These are phyloP conservation scores for Octodonta nipae DNA, from an alignment of 2,888 invertebrate species.

Conservation along the genomic window DNA sequence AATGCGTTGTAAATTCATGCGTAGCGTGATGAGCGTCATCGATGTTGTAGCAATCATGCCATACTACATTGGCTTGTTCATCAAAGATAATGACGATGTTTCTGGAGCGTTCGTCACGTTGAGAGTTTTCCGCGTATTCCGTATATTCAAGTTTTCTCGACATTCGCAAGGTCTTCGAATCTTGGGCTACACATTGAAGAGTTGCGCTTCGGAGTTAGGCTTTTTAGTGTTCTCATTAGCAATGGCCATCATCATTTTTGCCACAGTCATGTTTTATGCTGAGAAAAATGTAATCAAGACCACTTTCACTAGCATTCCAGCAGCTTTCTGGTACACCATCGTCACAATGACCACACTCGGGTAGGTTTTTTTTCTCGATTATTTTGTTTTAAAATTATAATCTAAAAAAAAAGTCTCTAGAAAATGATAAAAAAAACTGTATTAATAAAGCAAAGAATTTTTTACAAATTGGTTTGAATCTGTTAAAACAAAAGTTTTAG, in stretches of 20 bases:
- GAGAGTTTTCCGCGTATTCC: slow-evolving; percentile 96
- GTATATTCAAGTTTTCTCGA: slow-evolving; percentile 99
- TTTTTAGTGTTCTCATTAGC: slow-evolving; percentile 98
- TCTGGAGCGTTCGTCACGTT: slow-evolving; percentile 98
- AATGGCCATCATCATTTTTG: slow-evolving; percentile 99
- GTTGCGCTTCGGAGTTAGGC: slow-evolving; percentile 96
- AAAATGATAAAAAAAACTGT: too few relatives aligned
- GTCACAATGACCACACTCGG: slow-evolving; percentile 99
- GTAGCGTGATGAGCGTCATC: slow-evolving; percentile 98
- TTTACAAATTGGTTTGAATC: too few relatives aligned
- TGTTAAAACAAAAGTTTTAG: too few relatives aligned
- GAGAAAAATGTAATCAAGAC: slow-evolving; percentile 96
- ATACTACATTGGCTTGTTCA: slow-evolving; percentile 95
- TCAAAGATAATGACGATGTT: slow-evolving; percentile 96
- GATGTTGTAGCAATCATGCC: slow-evolving; percentile 99
- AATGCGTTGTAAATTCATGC: slow-evolving; percentile 90
- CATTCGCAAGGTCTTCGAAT: slow-evolving; percentile 98
- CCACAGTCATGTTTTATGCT: slow-evolving; percentile 99
- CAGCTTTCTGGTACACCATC: slow-evolving; percentile 99
- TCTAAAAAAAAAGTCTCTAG: too few relatives aligned
- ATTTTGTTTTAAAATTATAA: too few relatives aligned
- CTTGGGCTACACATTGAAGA: slow-evolving; percentile 96
- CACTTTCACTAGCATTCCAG: slow-evolving; percentile 99
- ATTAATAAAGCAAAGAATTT: too few relatives aligned
- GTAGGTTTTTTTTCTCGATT: too few relatives aligned